Conservation (phyloP, 2,113 vertebrate genomes). For the Neodontobutis hainanensis region DNA sequence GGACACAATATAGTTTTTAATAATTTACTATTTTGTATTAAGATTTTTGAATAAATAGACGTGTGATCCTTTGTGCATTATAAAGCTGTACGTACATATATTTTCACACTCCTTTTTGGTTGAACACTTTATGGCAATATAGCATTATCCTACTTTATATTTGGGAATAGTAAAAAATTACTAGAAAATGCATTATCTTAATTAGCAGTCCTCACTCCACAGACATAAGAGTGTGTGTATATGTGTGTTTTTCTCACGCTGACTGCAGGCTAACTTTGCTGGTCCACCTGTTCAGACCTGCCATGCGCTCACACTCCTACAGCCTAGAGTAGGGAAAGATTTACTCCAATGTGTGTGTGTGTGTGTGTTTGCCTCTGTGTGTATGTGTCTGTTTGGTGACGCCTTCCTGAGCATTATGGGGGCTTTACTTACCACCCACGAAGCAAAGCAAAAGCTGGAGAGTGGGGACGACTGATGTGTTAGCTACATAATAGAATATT, state of each 20-base stretch:
- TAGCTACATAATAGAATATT: slow-evolving; percentile 2
- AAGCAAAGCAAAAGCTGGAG: slow-evolving; percentile 43
- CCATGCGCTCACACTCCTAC: slow-evolving; percentile 42
- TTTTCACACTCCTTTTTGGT: background rate
- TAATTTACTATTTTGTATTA: too few relatives aligned
- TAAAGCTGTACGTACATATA: background rate
- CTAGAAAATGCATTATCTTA: background rate
- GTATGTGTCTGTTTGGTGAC: slow-evolving; percentile 35
- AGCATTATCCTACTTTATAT: too few relatives aligned
- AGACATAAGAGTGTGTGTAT: slow-evolving; percentile 9
- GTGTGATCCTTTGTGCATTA: too few relatives aligned
- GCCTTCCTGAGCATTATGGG: slow-evolving; percentile 52
- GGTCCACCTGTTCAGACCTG: slow-evolving; percentile 72
- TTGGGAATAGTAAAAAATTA: too few relatives aligned
- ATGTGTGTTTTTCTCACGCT: slow-evolving; percentile 32
- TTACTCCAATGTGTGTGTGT: slow-evolving; percentile 35
- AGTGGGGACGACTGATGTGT: slow-evolving; percentile 15
- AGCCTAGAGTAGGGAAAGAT: slow-evolving; percentile 39
- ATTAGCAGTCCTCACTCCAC: background rate
- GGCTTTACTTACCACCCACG: slow-evolving; percentile 67
- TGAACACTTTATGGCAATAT: too few relatives aligned
- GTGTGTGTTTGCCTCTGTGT: background rate
- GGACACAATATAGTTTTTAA: background rate
- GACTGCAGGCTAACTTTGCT: slow-evolving; percentile 33
- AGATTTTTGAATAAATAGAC: too few relatives aligned